Percentiles rank a stretch among this genome's conserved stretches.
Conservation (phyloP, 2,797 vertebrate genomes). For the Myripristis jacobus region DNA sequence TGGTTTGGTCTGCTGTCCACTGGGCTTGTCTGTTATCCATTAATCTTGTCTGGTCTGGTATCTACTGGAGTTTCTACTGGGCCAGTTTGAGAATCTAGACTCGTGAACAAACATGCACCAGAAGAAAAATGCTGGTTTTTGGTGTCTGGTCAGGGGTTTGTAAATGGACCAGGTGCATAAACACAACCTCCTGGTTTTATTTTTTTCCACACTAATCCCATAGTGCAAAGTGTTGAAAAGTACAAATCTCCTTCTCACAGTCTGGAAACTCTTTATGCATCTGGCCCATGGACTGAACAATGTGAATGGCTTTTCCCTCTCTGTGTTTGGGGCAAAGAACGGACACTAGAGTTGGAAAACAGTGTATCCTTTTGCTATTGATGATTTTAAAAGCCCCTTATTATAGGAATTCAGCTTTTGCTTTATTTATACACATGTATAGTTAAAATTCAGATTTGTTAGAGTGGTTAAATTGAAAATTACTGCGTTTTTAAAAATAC, state of each 20-base stretch:
- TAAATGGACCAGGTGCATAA: constrained; percentile 18
- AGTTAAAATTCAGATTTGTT: no score
- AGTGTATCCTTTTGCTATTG: no score
- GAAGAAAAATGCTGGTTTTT: background rate
- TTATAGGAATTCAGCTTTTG: no score
- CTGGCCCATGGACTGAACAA: background rate
- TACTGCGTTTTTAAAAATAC: no score
- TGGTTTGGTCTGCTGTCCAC: constrained; percentile 2
- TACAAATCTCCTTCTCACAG: constrained; percentile 1
- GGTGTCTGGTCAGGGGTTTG: constrained; percentile 9
- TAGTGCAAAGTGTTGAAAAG: constrained; percentile 9
- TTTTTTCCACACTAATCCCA: constrained; percentile 7
- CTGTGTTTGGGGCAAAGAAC: background rate
- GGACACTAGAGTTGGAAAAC: no score
- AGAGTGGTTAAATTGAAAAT: no score
- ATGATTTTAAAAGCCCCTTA: no score
- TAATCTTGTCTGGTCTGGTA: constrained; percentile 19
- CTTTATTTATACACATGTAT: no score
- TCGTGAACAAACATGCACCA: background rate
- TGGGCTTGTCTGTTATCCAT: constrained; percentile 1
- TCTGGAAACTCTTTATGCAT: background rate
- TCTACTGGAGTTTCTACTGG: background rate
- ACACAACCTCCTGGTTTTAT: background rate
- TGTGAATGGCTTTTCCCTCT: background rate
- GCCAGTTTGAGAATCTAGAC: constrained; percentile 9